Evolutionary conservation across 2,888 invertebrate genomes (phyloP).

Genomic region (Nephrotoma flavescens): DNA sequence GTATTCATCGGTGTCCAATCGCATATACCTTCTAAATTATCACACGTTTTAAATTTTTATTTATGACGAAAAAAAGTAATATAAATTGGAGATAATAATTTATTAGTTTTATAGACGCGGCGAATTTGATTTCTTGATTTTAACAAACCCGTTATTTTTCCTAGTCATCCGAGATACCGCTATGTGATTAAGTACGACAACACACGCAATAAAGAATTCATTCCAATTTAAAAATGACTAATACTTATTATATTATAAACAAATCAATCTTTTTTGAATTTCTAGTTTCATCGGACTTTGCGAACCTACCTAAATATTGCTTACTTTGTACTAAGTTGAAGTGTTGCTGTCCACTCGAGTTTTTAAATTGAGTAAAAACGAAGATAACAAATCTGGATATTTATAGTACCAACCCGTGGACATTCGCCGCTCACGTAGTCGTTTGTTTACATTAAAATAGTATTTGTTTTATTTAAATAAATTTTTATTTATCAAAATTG

Average conservation of each 20-base stretch:
- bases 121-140: too few species aligned
- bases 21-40: too few species aligned
- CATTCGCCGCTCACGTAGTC: not conserved
- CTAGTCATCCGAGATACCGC: too few species aligned
- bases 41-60: too few species aligned
- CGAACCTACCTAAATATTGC: too few species aligned
- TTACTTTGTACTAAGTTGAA: not conserved
- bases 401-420: not conserved
- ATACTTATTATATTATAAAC: not conserved
- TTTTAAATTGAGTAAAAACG: not conserved
- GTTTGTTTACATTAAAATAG: not conserved
- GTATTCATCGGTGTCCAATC: too few species aligned
- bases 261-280: not conserved
- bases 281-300: not conserved
- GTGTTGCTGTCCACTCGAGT: not conserved
- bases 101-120: too few species aligned
- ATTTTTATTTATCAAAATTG: not conserved
- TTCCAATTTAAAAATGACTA: not conserved
- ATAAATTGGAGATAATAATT: too few species aligned
- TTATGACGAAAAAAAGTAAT: too few species aligned
- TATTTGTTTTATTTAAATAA: not conserved
- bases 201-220: too few species aligned
- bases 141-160: too few species aligned
- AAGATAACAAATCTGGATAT: not conserved
- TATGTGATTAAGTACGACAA: too few species aligned